These are phyloP conservation scores for Bombus pascuorum DNA, from an alignment of 1,140 invertebrate genomes.

Conservation along the genomic window DNA sequence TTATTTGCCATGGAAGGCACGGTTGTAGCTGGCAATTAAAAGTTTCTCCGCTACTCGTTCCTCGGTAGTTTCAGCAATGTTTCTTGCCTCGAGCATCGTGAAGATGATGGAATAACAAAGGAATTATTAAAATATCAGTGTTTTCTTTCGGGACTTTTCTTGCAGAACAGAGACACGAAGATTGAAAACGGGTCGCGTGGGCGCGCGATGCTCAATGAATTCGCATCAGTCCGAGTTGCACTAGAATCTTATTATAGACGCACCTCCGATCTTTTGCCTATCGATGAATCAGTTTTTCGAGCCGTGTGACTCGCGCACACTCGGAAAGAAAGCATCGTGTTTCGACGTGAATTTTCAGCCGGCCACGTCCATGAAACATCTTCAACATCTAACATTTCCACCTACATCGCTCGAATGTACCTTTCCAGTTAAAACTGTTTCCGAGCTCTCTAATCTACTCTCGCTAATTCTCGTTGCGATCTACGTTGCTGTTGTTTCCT, in stretches of 20 bases:
- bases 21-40: slow-evolving; percentile 24
- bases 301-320: neutral
- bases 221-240: neutral
- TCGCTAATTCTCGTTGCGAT: neutral
- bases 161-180: neutral
- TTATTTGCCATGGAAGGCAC: too few relatives aligned
- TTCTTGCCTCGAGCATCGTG: neutral
- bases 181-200: neutral
- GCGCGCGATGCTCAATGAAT: neutral
- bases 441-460: neutral
- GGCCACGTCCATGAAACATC: neutral
- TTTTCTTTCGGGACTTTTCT: neutral
- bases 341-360: neutral
- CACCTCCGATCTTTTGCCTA: neutral
- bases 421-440: neutral
- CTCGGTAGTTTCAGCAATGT: neutral
- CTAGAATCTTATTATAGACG: slow-evolving; percentile 19
- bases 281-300: neutral
- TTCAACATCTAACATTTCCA: neutral
- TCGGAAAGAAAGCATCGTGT: neutral
- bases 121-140: slow-evolving; percentile 6
- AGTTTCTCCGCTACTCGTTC: neutral
- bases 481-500: neutral
- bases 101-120: neutral
- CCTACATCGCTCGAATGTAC: neutral